Percentiles rank a stretch among this genome's conserved stretches.
Conservation (phyloP, 2,797 vertebrate species). For the Siniperca scherzeri region DNA sequence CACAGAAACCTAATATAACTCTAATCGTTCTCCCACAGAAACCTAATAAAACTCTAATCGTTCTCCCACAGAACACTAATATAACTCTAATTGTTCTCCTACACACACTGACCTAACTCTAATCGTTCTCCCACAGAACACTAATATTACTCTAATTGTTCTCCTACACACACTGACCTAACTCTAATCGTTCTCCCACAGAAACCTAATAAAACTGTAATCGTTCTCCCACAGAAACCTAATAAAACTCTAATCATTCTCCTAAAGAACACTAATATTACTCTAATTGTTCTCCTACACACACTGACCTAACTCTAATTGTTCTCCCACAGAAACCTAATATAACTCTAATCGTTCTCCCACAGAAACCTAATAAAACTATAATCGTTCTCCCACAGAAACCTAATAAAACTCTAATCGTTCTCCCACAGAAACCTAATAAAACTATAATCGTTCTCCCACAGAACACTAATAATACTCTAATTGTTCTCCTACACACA, state of each 20-base stretch:
- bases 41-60: not conserved
- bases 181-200: not conserved
- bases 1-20: too few relatives aligned
- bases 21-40: not conserved
- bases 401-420: not conserved
- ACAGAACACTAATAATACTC: too few relatives aligned
- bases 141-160: conserved; percentile 55
- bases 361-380: not conserved
- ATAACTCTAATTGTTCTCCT: too few relatives aligned
- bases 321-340: not conserved
- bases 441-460: not conserved
- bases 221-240: not conserved
- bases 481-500: conserved; percentile 68
- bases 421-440: not conserved
- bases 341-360: not conserved
- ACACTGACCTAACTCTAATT: not conserved
- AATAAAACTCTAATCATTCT: not conserved
- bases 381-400: not conserved
- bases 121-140: not conserved
- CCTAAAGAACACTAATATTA: too few relatives aligned
- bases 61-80: too few relatives aligned
- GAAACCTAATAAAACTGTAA: not conserved
- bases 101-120: not conserved
- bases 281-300: conserved; percentile 73
- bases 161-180: not conserved